Evolutionary conservation across 2,797 vertebrate species (phyloP), one percentile per base, ranked within the genome.

Genomic region (Ctenochaetus hawaiiensis): DNA sequence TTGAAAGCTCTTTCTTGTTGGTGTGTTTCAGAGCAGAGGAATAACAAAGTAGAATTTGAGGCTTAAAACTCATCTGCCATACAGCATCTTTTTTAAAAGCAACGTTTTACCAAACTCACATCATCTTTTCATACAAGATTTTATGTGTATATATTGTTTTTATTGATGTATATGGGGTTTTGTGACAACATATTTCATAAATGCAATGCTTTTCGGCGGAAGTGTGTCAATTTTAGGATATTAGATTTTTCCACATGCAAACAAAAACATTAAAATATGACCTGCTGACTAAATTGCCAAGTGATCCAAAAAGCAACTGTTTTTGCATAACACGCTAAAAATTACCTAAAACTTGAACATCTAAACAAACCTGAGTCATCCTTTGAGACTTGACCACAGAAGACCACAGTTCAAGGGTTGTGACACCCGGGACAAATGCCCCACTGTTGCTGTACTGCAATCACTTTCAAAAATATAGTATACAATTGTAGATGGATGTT

Each of bases 11-110:
- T 14, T 48, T 30, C 56, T 54, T 39, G 30, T 45, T 67, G 23
- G 41, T 59, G 47, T 49, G 6, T 74, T 58, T 5, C 23, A 49
- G 20, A 49, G 54, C 49, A 17, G n/a, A 64, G 30, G 17, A 67
- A 61, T 49, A 4, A 23, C 37, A 30, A 41, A 16, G 13, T 39
- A 39, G 14, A 52, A 37, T 20, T 23, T 18, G 26, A 75, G 44
- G 62, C 18, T 26, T 43, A 37, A 22, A 18, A 48, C 51, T 41
- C 48, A 4, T 67, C 64, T 53, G 61, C 63, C 2, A 1, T 52
- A 44, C 6, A 49, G 43, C 49, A 71, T 13, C 34, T 47, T 43
- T 78, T 63, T 53, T 43, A 6, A 13, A 43, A 47, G 20, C 18
- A 62, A 20, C 7, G 23, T 43, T 65, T 22, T 9, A 22, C 6